Base-by-base conservation (phyloP, 2,888 invertebrate species). In the Elysia crispata region DNA sequence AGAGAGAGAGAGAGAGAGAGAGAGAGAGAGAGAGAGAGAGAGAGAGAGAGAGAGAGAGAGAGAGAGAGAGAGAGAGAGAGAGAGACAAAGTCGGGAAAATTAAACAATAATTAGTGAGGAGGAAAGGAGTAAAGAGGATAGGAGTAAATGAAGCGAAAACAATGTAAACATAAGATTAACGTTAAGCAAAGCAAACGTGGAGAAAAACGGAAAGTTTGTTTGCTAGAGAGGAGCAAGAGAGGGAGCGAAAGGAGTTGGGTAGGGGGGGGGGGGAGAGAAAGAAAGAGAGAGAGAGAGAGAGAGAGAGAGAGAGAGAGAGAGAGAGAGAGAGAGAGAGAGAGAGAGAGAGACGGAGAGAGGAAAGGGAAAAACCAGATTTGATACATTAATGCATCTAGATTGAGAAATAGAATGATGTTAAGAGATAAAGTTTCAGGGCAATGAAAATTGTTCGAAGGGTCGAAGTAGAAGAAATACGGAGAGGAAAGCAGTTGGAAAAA, bases 1-100 rank as follows among this genome's bases (percentile, higher is more conserved):
- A 49, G 50, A 50, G 73, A 50, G 41, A 73, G 73, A 73, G 49
- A 50, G 25, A 73, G 73, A 50, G 49, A 49, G 73, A 50, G 73
- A 49, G 28, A 28, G 73, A 25, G 73, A 25, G 50, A 18, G 28
- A 25, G 28, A 50, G 73, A 25, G 50, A 50, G 13, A 73, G 54
- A 23, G 50, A 25, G 73, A 25, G 50, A 73, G 18, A 23, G n/a
- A 25, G 25, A 73, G 50, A 49, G 73, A 73, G 54, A 23, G 15
- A 50, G n/a, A 23, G 54, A 49, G 1, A 18, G 54, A 23, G 23
- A 23, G 31, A 73, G 5, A 25, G 25, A 28, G 66, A 8, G 66
- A 5, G 25, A 3, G 6, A 25, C 3, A 8, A 60, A 60, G 60
- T 66, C 25, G 25, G 25, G 13, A 6, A 23, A 1, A 11, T 23